phyloP scores from a whole-genome alignment of 1,140 invertebrate genomes.

The Leucophenga varia region DNA sequence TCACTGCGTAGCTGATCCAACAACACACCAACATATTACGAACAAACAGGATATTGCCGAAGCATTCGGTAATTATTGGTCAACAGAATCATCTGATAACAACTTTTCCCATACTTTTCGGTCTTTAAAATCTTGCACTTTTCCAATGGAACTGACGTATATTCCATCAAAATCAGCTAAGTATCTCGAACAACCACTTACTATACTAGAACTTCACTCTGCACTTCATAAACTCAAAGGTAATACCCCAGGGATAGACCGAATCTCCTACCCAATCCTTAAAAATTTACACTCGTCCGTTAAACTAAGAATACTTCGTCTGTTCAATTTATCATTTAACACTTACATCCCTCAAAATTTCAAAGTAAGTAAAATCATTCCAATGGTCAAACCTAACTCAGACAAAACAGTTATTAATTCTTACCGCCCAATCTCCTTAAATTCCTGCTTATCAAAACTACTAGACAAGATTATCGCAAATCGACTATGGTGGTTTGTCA shows the following conservation, averaged over 20 bases:
- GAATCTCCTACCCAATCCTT: background rate
- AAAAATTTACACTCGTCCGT: background rate
- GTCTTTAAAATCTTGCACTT: conserved; percentile 1
- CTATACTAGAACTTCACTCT: conserved; percentile 1
- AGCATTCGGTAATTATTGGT: no score
- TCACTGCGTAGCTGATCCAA: conserved; percentile 5
- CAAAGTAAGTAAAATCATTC: conserved; percentile 1
- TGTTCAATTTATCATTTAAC: background rate
- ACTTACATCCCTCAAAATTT: conserved; percentile 3
- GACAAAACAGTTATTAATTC: background rate
- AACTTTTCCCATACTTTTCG: conserved; percentile 10
- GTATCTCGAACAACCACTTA: background rate
- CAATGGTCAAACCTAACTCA: conserved; percentile 2
- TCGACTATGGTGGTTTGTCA: background rate
- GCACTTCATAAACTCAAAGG: conserved; percentile 1
- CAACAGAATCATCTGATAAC: background rate
- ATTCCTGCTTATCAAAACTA: conserved; percentile 3
- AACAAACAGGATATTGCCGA: background rate
- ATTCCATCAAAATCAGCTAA: conserved; percentile 1
- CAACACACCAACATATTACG: no score
- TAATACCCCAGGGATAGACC: conserved; percentile 3
- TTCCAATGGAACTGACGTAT: background rate
- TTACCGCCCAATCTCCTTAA: conserved; percentile 7
- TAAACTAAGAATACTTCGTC: background rate
- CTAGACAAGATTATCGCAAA: conserved; percentile 8